These are phyloP conservation scores for Meles meles DNA, from an alignment of 2,113 vertebrate species.

Conservation along the genomic window DNA sequence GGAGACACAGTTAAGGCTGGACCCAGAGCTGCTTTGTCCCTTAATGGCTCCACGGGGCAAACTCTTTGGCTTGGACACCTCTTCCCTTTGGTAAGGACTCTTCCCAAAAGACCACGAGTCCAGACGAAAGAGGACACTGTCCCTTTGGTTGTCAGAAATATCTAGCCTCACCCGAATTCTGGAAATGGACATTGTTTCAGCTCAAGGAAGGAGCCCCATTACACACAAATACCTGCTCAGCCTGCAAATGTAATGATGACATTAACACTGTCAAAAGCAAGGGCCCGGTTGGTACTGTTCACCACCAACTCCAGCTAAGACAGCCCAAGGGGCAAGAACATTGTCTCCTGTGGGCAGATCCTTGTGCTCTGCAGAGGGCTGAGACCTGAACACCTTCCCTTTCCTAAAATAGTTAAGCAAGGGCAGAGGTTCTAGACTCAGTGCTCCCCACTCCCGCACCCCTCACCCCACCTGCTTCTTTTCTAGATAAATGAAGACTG, in stretches of 20 bases:
- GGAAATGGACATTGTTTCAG: neutral
- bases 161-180: neutral
- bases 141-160: neutral
- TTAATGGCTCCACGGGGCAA: neutral
- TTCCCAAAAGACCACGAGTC: neutral
- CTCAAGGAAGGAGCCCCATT: neutral
- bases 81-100: neutral
- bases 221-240: neutral
- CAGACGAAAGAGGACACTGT: neutral
- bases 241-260: neutral
- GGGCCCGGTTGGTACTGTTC: neutral
- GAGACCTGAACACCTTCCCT: neutral
- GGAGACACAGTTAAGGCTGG: neutral
- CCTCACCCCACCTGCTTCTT: neutral
- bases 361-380: neutral
- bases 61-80: neutral
- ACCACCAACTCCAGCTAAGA: neutral
- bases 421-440: too few species aligned
- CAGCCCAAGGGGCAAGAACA: neutral
- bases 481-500: neutral
- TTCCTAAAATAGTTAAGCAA: neutral
- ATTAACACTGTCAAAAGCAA: neutral
- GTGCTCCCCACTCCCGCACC: neutral
- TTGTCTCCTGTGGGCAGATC: neutral
- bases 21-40: neutral